Conservation (phyloP, 2,113 vertebrate genomes). For the Micromys minutus region DNA sequence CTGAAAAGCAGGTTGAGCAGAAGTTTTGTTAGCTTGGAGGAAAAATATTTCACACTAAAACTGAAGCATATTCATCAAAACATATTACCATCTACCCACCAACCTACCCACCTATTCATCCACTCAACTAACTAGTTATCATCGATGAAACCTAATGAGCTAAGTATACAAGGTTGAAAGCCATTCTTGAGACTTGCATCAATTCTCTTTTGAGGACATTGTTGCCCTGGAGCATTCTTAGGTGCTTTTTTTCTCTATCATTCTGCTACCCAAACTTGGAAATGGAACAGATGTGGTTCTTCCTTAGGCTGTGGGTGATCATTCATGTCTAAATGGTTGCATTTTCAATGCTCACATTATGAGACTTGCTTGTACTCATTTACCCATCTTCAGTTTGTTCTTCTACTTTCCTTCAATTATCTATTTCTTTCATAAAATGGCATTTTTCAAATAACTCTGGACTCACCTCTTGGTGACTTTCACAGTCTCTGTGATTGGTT, state of each 20-base stretch:
- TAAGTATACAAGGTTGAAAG: neutral
- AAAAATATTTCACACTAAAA: neutral
- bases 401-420: neutral
- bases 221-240: neutral
- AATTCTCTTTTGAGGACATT: neutral
- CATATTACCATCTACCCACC: neutral
- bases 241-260: neutral
- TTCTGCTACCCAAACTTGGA: neutral
- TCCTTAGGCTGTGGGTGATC: neutral
- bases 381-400: neutral
- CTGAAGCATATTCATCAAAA: neutral
- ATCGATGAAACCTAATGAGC: neutral
- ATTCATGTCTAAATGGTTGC: neutral
- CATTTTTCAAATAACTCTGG: neutral
- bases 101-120: neutral
- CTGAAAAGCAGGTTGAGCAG: neutral
- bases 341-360: neutral
- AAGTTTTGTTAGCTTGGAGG: neutral
- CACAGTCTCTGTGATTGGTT: neutral
- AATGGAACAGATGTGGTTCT: neutral
- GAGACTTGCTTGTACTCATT: neutral
- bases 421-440: neutral
- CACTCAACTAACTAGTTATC: neutral
- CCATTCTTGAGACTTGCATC: too few species aligned
- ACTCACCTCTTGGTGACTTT: conserved; percentile 17